phyloP scores from a whole-genome alignment of 2,113 vertebrate genomes.

The Gymnocephalus cernua region DNA sequence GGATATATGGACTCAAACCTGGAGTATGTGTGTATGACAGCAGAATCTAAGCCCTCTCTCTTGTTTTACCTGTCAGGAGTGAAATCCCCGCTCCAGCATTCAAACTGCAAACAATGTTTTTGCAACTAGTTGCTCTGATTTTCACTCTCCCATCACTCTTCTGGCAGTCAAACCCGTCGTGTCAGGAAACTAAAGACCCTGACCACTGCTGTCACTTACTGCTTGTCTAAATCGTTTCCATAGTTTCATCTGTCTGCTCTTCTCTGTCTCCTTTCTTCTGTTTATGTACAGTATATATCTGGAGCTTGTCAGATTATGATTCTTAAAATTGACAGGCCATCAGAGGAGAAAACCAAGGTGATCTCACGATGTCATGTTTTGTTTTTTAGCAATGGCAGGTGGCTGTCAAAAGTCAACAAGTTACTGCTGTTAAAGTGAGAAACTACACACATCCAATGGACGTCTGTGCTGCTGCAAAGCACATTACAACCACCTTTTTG shows the following conservation, averaged over 20 bases:
- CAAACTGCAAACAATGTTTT: conserved; percentile 39
- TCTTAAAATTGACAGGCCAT: neutral
- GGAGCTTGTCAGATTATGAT: neutral
- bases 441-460: neutral
- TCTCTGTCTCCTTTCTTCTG: neutral
- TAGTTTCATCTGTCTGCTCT: neutral
- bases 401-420: neutral
- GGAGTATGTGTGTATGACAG: conserved; percentile 71
- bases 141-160: conserved; percentile 29
- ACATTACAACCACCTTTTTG: too few relatives aligned
- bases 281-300: neutral
- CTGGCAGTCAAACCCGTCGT: conserved; percentile 38
- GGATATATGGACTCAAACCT: conserved; percentile 21
- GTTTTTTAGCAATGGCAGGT: neutral
- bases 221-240: neutral
- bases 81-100: conserved; percentile 24
- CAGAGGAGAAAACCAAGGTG: neutral
- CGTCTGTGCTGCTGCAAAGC: neutral
- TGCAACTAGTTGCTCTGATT: conserved; percentile 8
- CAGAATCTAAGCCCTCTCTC: conserved; percentile 51
- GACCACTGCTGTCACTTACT: neutral
- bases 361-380: neutral
- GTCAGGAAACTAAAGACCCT: conserved; percentile 33
- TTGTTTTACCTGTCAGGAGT: conserved; percentile 63
- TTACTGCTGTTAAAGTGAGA: neutral